phyloP scores from a whole-genome alignment of 2,888 invertebrate species.

The Spilarctia lutea region DNA sequence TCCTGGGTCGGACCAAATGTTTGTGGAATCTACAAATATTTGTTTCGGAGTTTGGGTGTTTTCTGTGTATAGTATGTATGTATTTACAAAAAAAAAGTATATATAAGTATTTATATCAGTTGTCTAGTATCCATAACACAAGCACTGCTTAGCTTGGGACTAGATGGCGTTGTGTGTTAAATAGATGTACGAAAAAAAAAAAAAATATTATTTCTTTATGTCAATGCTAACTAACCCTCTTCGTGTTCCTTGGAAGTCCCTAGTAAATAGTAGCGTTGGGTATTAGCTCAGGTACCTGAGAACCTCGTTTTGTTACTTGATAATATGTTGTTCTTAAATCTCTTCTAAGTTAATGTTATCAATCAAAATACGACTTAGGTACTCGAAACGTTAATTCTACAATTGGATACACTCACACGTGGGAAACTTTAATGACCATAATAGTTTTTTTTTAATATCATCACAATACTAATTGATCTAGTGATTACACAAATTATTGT shows the following conservation, averaged over 20 bases:
- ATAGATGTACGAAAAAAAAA: too few species aligned
- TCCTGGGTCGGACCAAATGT: too few species aligned
- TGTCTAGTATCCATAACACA: too few species aligned
- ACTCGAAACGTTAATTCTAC: background rate
- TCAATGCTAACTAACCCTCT: background rate
- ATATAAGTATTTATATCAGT: too few species aligned
- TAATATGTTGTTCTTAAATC: background rate
- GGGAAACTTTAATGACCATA: background rate
- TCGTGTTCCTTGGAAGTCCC: background rate
- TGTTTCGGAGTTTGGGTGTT: too few species aligned
- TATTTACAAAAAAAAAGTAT: too few species aligned
- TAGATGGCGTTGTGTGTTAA: too few species aligned
- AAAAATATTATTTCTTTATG: background rate
- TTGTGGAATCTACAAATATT: too few species aligned
- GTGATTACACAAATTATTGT: background rate
- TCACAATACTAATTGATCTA: background rate
- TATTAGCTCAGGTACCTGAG: too few species aligned
- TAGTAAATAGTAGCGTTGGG: background rate
- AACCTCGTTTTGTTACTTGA: background rate
- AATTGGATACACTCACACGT: background rate
- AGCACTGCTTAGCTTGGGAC: too few species aligned
- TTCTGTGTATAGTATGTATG: too few species aligned
- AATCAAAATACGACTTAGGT: background rate
- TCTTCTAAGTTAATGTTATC: background rate
- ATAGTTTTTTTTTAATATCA: background rate